These are phyloP conservation scores for Cheilosia soror DNA, from an alignment of 2,888 invertebrate genomes.

Conservation along the genomic window DNA sequence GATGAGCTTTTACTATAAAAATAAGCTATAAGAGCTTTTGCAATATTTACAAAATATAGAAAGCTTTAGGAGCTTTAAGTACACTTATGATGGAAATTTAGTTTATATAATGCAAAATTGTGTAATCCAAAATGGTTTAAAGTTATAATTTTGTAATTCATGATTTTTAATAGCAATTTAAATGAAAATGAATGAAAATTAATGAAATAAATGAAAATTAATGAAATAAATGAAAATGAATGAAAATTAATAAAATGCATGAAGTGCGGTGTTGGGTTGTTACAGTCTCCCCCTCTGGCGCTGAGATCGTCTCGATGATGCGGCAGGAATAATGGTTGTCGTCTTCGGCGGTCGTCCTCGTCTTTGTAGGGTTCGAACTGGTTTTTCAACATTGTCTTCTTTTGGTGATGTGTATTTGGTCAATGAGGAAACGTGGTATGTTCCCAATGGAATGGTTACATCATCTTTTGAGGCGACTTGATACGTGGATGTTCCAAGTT, in stretches of 20 bases:
- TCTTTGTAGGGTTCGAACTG: constrained; percentile 9
- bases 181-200: too few relatives aligned
- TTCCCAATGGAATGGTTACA: constrained; percentile 7
- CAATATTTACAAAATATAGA: too few relatives aligned
- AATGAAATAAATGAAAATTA: neutral
- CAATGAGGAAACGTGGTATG: constrained; percentile 16
- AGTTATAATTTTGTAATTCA: neutral
- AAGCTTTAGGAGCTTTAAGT: too few relatives aligned
- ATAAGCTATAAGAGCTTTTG: too few relatives aligned
- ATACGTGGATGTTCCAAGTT: neutral
- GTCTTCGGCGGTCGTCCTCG: constrained; percentile 20
- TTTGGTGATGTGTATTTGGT: constrained; percentile 1
- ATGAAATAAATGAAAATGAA: neutral
- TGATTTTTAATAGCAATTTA: neutral
- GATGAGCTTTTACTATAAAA: too few relatives aligned
- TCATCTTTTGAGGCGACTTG: neutral
- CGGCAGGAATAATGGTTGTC: neutral
- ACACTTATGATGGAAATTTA: too few relatives aligned
- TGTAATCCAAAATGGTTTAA: too few relatives aligned
- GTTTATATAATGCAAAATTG: too few relatives aligned
- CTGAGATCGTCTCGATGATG: neutral
- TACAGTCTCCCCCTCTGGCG: too few relatives aligned
- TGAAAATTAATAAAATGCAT: neutral
- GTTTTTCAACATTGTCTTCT: constrained; percentile 3
- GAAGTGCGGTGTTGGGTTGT: too few relatives aligned